Evolutionary conservation across 2,797 vertebrate species (phyloP), one percentile per base, ranked within the genome.

Genomic region (Chlorospingus flavigularis): DNA sequence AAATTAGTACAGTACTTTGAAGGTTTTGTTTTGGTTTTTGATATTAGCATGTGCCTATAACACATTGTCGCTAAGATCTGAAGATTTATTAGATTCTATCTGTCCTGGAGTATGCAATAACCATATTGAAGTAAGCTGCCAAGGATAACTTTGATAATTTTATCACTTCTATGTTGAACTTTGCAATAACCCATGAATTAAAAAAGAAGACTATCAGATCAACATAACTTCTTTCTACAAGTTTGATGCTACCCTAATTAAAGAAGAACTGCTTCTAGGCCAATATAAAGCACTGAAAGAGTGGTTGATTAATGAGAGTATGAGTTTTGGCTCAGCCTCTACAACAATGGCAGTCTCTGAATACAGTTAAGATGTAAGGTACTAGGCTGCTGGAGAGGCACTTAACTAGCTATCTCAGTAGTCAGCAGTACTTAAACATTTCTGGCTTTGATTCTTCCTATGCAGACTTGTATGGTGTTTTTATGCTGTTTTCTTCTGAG

Each of bases 241-340:
- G 23, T 66, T 39, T 88, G 63, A 45, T 43, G 24, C 39, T 85
- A 50, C 57, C 6, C 13, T 65, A 42, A 48, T 37, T 42, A 48
- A 89, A 88, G 73, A 81, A 55, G 15, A 66, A 48, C 54, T 86
- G 74, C 66, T 37, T 80, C 54, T 50, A 82, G 55, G 60, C 72
- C 95, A 94, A 71, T 28, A 63, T 21, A 92, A 96, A 90, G 48
- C 13, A 73, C 18, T 17, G 50, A 66, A 81, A 83, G 17, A 23
- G 42, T 57, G 80, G 90, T 19, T 62, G 53, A 61, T 42, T 83
- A 58, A 71, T 65, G 25, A 81, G 48, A 71, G 28, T 73, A 61
- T 81, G 72, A 86, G 45, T 43, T 94, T 96, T 95, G 93, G 88
- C 92, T 85, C 28, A 57, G 28, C 39, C 31, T 81, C 26, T 58